Evolutionary conservation across 2,797 vertebrate genomes (phyloP).

Genomic region (Bradypodion pumilum): DNA sequence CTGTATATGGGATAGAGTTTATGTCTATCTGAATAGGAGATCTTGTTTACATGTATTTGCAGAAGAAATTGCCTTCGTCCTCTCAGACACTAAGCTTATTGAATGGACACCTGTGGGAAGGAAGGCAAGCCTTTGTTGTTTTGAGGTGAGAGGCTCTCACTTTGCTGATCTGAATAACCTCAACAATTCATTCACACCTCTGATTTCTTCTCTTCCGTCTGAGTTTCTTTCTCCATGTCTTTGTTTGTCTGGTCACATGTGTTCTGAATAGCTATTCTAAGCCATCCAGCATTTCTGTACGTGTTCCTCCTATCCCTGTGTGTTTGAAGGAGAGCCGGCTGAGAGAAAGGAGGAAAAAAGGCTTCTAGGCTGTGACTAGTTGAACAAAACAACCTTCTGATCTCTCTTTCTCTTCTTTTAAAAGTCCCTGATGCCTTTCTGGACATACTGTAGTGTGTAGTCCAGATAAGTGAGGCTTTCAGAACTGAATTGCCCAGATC

Average conservation of each 20-base stretch:
- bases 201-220: constrained; percentile 58
- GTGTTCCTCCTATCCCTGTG: neutral
- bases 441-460: neutral
- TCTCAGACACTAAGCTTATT: constrained; percentile 54
- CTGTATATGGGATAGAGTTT: too few relatives aligned
- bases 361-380: constrained; percentile 55
- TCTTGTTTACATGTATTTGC: constrained; percentile 32
- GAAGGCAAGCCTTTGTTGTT: constrained; percentile 6
- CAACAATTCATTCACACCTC: constrained; percentile 80
- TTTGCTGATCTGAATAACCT: constrained; percentile 69
- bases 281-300: constrained; percentile 44
- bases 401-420: constrained; percentile 7
- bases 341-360: constrained; percentile 38
- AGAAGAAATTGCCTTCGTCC: constrained; percentile 58
- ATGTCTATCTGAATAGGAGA: constrained; percentile 15
- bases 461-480: constrained; percentile 17
- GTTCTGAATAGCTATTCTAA: constrained; percentile 74
- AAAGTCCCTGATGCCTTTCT: constrained; percentile 40
- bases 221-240: constrained; percentile 48
- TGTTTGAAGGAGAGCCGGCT: neutral
- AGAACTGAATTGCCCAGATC: constrained; percentile 24
- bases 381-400: constrained; percentile 56
- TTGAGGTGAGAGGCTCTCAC: constrained; percentile 39
- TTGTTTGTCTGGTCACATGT: constrained; percentile 81
- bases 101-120: constrained; percentile 70